Base-by-base conservation (phyloP, 2,888 invertebrate genomes). In the Syrista parreyssii region DNA sequence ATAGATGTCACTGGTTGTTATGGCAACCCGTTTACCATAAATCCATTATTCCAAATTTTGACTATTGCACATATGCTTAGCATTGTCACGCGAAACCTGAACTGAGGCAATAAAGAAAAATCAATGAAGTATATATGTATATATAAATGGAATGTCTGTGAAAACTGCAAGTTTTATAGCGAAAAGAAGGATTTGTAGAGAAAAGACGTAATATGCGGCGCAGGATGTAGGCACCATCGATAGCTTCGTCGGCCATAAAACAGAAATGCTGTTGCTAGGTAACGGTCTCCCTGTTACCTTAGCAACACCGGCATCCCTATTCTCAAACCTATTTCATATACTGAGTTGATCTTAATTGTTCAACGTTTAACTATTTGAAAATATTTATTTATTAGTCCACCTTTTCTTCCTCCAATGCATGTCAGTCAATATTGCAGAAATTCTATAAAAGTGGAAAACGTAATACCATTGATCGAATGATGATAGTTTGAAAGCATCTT, bases 191-290 rank as follows among this genome's bases (percentile, higher is more conserved):
- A 55, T 55, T 55, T 55, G 2, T 23, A 55, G 55, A 55, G 55
- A 55, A 55, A 55, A 55, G 23, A 23, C 55, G 23, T 55, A 55
- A 55, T 55, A 55, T 55, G 55, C 23, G 55, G 9, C 55, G 55
- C 55, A 23, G 55, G 23, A 55, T 55, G 55, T 55, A 15, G 55
- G 6, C 55, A 55, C 55, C 55, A 55, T 55, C 23, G 55, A 55
- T 55, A 55, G 55, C 55, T 55, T 40, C 23, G 23, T 55, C 23
- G 55, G 55, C 23, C 75, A 77, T 77, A 72, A 76, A 72, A 76
- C 78, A 74, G 82, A 83, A 88, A 89, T 87, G 88, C 86, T 88
- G 89, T 90, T 89, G 89, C 89, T 81, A 88, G 80, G 89, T 89
- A 89, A 89, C 89, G 85, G 86, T 84, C 84, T 85, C 86, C 81